These are phyloP conservation scores for Neolamprologus brichardi DNA, from an alignment of 2,113 vertebrate genomes.

Conservation along the genomic window DNA sequence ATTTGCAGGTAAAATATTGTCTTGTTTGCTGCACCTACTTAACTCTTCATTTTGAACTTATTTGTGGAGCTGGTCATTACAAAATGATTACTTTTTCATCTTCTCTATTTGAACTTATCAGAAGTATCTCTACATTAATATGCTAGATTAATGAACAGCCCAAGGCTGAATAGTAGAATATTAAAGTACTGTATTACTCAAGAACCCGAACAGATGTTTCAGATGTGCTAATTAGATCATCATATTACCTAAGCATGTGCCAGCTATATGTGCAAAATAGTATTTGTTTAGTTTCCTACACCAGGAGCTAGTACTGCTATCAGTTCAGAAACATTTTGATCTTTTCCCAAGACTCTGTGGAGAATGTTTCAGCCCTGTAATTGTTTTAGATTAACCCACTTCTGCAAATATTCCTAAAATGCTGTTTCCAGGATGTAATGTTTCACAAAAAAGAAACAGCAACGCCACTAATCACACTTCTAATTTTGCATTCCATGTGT, in stretches of 20 bases:
- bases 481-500: neutral
- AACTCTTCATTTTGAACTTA: neutral
- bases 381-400: constrained; percentile 59
- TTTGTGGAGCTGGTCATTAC: neutral
- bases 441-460: neutral
- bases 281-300: constrained; percentile 30
- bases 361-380: constrained; percentile 30
- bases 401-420: constrained; percentile 33
- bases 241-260: constrained; percentile 1
- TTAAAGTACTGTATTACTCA: neutral
- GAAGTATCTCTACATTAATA: neutral
- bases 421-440: neutral
- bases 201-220: constrained; percentile 20
- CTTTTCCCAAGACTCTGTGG: constrained; percentile 21
- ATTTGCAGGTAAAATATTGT: neutral
- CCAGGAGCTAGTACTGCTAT: neutral
- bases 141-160: neutral
- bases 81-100: neutral
- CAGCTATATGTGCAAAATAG: constrained; percentile 14
- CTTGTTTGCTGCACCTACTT: neutral
- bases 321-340: constrained; percentile 40
- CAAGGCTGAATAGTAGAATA: neutral
- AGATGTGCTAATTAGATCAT: constrained; percentile 45
- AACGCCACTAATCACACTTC: neutral
- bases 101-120: neutral